phyloP scores from a whole-genome alignment of 2,113 vertebrate genomes.

The Microcebus ravelobensis region DNA sequence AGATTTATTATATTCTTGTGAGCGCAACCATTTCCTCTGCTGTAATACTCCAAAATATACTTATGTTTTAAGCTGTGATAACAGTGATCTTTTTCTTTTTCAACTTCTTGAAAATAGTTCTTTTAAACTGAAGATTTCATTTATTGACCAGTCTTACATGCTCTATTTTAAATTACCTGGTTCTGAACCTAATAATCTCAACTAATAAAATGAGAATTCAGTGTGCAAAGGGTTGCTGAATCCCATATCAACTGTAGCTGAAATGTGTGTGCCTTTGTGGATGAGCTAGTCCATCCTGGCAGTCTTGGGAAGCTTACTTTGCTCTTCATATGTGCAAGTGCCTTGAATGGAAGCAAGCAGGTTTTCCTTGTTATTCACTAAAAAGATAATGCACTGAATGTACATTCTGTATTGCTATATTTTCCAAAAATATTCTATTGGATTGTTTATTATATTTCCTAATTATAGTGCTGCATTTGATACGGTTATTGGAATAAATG shows the following conservation, averaged over 20 bases:
- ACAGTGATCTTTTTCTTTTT: not conserved
- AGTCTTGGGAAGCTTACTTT: not conserved
- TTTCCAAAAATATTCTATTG: conserved; percentile 49
- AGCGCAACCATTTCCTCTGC: not conserved
- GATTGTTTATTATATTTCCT: conserved; percentile 68
- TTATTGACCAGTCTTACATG: not conserved
- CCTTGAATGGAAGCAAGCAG: not conserved
- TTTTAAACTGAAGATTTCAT: conserved; percentile 43
- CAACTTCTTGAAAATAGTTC: not conserved
- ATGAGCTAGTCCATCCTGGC: not conserved
- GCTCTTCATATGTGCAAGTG: not conserved
- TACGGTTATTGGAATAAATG: conserved; percentile 93
- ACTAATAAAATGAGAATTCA: not conserved
- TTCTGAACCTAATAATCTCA: conserved; percentile 41
- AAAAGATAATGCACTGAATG: not conserved
- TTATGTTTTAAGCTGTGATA: not conserved
- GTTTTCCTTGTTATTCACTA: conserved; percentile 2
- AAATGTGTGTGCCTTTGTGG: not conserved
- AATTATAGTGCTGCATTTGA: conserved; percentile 95
- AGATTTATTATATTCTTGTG: conserved; percentile 15
- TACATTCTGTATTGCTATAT: not conserved
- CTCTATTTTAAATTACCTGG: not conserved
- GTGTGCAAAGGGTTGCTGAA: not conserved
- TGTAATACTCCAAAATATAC: not conserved
- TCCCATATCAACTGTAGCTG: not conserved